Percentiles rank a stretch among this genome's conserved stretches.
Conservation (phyloP, 2,797 vertebrate genomes). For the Natrix natrix region DNA sequence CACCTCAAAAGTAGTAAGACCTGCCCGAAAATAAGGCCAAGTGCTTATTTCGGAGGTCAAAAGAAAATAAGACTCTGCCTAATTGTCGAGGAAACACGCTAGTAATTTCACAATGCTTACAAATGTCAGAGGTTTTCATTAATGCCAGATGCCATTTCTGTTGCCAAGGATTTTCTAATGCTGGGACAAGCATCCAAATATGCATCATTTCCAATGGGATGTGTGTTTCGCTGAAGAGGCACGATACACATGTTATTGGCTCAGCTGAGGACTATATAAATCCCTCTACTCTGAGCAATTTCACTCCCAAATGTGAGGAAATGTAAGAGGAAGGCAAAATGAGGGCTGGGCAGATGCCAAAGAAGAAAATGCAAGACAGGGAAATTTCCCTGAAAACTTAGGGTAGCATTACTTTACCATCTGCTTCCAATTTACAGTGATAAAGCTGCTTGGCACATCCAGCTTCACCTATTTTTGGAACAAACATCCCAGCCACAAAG, state of each 20-base stretch:
- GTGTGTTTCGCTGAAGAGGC: neutral
- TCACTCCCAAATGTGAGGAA: neutral
- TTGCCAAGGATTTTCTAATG: neutral
- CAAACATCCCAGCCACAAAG: neutral
- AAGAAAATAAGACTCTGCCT: too few relatives aligned
- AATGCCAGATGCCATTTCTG: neutral
- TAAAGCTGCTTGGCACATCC: neutral
- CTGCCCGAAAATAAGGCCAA: too few relatives aligned
- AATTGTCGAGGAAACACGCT: too few relatives aligned
- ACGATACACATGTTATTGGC: neutral
- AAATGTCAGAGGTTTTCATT: neutral
- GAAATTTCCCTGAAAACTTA: neutral
- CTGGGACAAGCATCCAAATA: neutral
- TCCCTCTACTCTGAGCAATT: neutral
- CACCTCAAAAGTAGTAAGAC: too few relatives aligned
- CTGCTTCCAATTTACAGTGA: neutral
- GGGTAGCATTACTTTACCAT: neutral
- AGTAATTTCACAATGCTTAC: neutral
- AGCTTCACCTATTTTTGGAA: constrained; percentile 14
- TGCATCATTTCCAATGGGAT: neutral
- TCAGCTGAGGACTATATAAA: neutral
- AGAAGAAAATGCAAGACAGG: neutral
- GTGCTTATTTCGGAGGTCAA: too few relatives aligned
- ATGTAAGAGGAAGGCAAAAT: neutral
- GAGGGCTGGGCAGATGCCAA: neutral